Evolutionary conservation across 2,113 vertebrate genomes (phyloP), one percentile per base, ranked within the genome.

Genomic region (Athene cunicularia): DNA sequence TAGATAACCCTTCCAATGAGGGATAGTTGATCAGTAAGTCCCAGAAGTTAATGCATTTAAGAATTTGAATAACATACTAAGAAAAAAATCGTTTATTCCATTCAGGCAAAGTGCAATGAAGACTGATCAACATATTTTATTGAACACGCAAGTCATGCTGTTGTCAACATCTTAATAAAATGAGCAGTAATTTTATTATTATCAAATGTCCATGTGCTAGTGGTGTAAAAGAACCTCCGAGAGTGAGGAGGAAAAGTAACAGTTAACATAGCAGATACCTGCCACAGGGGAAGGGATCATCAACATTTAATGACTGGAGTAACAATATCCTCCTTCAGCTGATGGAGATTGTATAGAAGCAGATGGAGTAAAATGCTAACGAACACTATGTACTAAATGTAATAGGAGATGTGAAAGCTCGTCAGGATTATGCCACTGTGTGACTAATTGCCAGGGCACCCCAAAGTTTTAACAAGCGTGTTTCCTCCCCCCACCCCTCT

Each of bases 261-360:
- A 68, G 79, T 71, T 88, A 92, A 82, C 41, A 45, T 43, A 88
- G 79, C 58, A 59, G 88, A 94, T 52, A 85, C 77, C 80, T 80
- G 41, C 84, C 74, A 80, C 53, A 63, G 80, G 86, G 66, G 91
- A 73, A 80, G 72, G 50, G 58, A 70, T 35, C 77, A 87, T 91
- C 96, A 91, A 73, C 87, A 76, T 96, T 95, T 95, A 95, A 94
- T 73, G 94, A 9, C 80, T 73, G 84, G 62, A 62, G 96, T 94
- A 95, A 95, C 77, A 35, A 24, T 93, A 95, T 86, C 94, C 91
- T 80, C 53, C 70, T 91, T 90, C 77, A 94, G 86, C 41, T 63
- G 81, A 96, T 66, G 91, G 66, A 90, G 86, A n/a, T 2, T 68
- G 32, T 37, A 49, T 12, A 58, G 86, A 85, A 87, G 89, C 94